These are phyloP conservation scores for Cybosia mesomella DNA, from an alignment of 2,888 invertebrate species.

Conservation along the genomic window DNA sequence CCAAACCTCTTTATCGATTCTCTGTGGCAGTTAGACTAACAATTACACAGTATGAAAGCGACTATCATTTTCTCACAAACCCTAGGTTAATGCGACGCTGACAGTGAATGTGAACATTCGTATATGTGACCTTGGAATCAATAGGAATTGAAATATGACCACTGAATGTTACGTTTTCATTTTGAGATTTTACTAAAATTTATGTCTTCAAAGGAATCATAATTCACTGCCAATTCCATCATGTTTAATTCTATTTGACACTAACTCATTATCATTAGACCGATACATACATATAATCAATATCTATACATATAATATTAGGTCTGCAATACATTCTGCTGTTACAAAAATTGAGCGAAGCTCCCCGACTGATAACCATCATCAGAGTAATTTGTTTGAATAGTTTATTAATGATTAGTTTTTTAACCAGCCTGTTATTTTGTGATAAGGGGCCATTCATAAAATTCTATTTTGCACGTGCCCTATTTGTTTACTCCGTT, in stretches of 20 bases:
- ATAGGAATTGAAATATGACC: slow-evolving; percentile 1
- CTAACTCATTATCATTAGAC: not conserved
- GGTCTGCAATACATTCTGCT: too few species aligned
- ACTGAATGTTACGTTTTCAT: not conserved
- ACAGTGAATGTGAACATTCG: not conserved
- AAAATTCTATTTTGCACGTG: too few species aligned
- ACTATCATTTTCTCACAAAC: not conserved
- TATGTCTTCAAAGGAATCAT: not conserved
- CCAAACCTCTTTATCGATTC: too few species aligned
- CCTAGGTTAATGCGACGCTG: not conserved
- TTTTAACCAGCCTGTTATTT: too few species aligned
- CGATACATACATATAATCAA: not conserved
- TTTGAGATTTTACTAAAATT: not conserved
- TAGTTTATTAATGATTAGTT: too few species aligned
- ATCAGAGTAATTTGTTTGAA: too few species aligned
- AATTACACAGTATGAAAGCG: not conserved
- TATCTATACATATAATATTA: too few species aligned
- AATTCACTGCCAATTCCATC: not conserved
- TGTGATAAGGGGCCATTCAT: too few species aligned
- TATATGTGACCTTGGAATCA: not conserved
- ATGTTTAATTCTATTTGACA: not conserved
- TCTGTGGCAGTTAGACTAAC: too few species aligned
- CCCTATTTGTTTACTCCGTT: too few species aligned
- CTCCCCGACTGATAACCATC: too few species aligned
- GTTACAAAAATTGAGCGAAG: too few species aligned